Evolutionary conservation across 1,140 invertebrate genomes (phyloP), one percentile per base, ranked within the genome.

Genomic region (Platyscapa corneri): DNA sequence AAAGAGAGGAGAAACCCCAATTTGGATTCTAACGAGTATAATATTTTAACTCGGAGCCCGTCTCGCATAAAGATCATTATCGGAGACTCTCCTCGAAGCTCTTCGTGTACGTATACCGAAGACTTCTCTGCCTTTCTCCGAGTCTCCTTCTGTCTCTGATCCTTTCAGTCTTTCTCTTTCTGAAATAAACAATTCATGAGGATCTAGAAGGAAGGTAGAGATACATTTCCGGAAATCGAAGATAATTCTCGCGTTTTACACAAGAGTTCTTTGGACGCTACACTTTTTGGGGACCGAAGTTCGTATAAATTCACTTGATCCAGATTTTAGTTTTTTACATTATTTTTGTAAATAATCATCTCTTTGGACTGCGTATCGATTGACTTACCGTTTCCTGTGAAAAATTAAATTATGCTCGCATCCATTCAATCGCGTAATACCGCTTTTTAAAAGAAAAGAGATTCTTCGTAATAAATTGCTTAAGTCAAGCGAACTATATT

Each of bases 11-110:
- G 88, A 74, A 87, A 90, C 86, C 89, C 90, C 90, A 91, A 92
- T 91, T 91, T 91, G 89, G 90, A 89, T 90, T 90, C 91, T 92
- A 91, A 92, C 91, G 90, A 91, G 90, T 87, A 81, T 90, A 87
- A 90, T 90, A 92, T 92, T 91, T 91, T 88, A 90, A 88, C 88
- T 88, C 87, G 88, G 49, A 49, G 74, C 80, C 88, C 90, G 88
- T 89, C 89, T 83, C 79, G 89, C 89, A 91, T 90, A 90, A 90
- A 93, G 92, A 93, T 93, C 88, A 88, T 90, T 92, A 92, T 93
- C 91, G 88, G 46, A 42, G 30, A 70, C 78, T 76, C 56, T 81
- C 30, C 64, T 76, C 67, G 86, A 78, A 81, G 56, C 60, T 82
- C 72, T 67, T 74, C 72, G 56, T 80, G 79, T 77, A 85, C 42